Conservation (phyloP, 2,113 vertebrate species). For the Etia nguti region DNA sequence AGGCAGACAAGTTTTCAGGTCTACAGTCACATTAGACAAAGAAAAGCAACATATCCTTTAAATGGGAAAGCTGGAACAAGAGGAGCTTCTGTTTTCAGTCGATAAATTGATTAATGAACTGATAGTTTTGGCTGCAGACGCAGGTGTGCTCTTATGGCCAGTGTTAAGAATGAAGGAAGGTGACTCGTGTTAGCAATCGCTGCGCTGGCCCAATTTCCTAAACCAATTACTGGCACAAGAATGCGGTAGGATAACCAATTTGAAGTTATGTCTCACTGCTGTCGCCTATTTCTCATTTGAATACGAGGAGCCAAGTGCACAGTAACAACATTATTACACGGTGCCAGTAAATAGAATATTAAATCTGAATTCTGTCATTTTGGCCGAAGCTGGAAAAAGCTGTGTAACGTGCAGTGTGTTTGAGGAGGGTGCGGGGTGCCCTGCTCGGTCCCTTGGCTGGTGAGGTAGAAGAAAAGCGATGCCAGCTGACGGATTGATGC, state of each 20-base stretch:
- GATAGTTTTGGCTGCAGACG: not conserved
- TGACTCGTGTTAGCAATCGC: slow-evolving; percentile 28
- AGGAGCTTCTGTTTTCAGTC: not conserved
- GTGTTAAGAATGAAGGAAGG: slow-evolving; percentile 22
- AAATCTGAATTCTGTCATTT: slow-evolving; percentile 53
- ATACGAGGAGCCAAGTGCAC: slow-evolving; percentile 45
- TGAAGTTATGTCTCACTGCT: slow-evolving; percentile 30
- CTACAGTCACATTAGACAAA: not conserved
- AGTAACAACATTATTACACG: slow-evolving; percentile 53
- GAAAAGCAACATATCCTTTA: not conserved
- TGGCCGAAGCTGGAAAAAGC: slow-evolving; percentile 36
- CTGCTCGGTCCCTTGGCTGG: not conserved
- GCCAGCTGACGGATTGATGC: slow-evolving; percentile 42
- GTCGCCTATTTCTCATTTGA: slow-evolving; percentile 54
- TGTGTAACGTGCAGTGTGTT: slow-evolving; percentile 17
- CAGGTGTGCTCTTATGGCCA: slow-evolving; percentile 4
- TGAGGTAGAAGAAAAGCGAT: not conserved
- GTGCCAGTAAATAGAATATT: slow-evolving; percentile 62
- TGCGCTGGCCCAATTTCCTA: slow-evolving; percentile 38
- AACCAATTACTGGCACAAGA: slow-evolving; percentile 62
- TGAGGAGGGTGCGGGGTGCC: not conserved
- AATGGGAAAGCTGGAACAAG: not conserved
- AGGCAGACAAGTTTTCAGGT: not conserved
- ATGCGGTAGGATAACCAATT: slow-evolving; percentile 48
- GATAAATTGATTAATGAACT: not conserved